These are phyloP conservation scores for Apamea epomidion DNA, from an alignment of 2,888 invertebrate species.

Conservation along the genomic window DNA sequence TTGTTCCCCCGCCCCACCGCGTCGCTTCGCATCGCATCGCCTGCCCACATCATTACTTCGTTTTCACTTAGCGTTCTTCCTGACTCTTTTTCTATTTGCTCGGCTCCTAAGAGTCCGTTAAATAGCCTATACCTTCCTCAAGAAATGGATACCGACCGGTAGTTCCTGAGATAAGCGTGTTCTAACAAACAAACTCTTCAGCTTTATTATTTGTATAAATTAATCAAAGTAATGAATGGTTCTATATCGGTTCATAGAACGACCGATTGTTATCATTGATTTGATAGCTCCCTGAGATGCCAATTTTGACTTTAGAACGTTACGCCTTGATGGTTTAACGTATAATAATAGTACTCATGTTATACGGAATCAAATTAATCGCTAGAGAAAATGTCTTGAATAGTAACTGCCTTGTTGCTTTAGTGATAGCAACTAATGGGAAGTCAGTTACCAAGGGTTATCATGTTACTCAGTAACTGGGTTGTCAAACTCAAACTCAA, in stretches of 20 bases:
- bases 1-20: too few species aligned
- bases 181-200: too few species aligned
- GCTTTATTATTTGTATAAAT: too few species aligned
- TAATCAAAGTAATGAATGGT: not conserved
- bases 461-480: not conserved
- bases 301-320: not conserved
- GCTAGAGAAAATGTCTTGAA: not conserved
- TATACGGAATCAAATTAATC: slow-evolving; percentile 29
- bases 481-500: too few species aligned
- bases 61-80: too few species aligned
- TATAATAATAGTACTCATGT: slow-evolving; percentile 34
- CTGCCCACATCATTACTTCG: too few species aligned
- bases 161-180: too few species aligned
- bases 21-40: too few species aligned
- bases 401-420: not conserved
- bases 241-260: slow-evolving; percentile 18
- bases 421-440: not conserved
- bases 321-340: slow-evolving; percentile 17
- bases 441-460: not conserved
- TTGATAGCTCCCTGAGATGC: not conserved
- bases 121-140: too few species aligned
- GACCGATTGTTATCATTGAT: not conserved
- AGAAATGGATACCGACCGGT: too few species aligned
- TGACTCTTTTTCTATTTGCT: too few species aligned
- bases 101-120: too few species aligned